A percentile compares a stretch with the other conserved stretches of the same genome.
phyloP scores from a whole-genome alignment of 2,888 invertebrate genomes.

The Phortica okadai region DNA sequence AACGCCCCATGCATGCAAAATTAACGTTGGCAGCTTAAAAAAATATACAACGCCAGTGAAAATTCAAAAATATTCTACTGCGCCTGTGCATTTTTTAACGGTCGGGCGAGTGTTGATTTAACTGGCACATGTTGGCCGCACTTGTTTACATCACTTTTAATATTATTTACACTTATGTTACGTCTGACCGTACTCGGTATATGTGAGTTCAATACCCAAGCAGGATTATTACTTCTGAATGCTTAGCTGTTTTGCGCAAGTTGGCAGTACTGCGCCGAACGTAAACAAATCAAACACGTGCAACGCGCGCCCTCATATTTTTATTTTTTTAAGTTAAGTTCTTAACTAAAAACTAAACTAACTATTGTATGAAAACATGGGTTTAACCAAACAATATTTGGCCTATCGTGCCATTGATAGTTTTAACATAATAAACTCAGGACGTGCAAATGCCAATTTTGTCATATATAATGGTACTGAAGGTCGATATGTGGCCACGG shows the following conservation, averaged over 20 bases:
- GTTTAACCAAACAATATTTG: constrained; percentile 95
- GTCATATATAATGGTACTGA: constrained; percentile 86
- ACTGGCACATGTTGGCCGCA: background rate
- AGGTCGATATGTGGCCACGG: constrained; percentile 92
- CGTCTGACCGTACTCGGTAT: no score
- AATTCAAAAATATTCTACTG: background rate
- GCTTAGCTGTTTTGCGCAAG: background rate
- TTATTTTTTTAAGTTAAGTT: constrained; percentile 36
- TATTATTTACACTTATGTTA: no score
- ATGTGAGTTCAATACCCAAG: no score
- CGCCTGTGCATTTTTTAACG: background rate
- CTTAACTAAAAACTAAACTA: background rate
- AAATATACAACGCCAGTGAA: no score
- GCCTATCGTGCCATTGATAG: constrained; percentile 89
- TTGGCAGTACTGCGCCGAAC: constrained; percentile 1
- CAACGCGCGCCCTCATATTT: constrained; percentile 29
- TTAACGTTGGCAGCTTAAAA: no score
- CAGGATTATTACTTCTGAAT: background rate
- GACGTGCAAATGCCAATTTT: constrained; percentile 87
- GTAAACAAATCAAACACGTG: constrained; percentile 57
- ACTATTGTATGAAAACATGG: constrained; percentile 79
- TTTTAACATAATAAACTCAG: constrained; percentile 91
- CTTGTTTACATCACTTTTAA: no score
- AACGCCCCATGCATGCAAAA: no score
- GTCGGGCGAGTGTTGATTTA: background rate